Evolutionary conservation across 2,113 vertebrate species (phyloP), one percentile per base, ranked within the genome.

Genomic region (Orcinus orca): DNA sequence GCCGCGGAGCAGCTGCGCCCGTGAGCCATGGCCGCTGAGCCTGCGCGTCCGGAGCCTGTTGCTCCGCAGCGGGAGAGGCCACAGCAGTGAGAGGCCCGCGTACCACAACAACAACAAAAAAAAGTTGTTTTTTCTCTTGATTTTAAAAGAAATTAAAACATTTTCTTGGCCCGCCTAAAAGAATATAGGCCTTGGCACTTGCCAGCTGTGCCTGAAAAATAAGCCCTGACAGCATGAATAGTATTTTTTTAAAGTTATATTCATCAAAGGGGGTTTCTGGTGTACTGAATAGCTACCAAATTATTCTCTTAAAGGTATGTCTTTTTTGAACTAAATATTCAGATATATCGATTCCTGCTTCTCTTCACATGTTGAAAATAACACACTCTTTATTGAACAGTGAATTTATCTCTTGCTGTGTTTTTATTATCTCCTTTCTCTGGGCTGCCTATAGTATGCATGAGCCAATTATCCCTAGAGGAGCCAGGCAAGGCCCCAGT

Each of bases 401-500:
- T 50, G 47, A 29, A 33, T 83, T 96, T 41, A 88, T 17, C 18
- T 85, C 63, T 79, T 25, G 0, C 65, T 68, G 13, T 97, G 20
- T 90, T 68, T 70, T 50, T 91, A 41, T 96, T 93, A 4, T 91
- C 62, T 79, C 90, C 21, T 38, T 96, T 55, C 74, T 90, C 62
- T 3, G 88, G 23, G 58, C 92, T 38, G 0, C 89, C 94, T 89
- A 1, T 60, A 99, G 99, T 96, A 98, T 99, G 99, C 99, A 99
- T 26, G 99, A 99, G 93, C 99, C 99, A 68, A 99, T 99, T 97
- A 99, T 99, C 97, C 99, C 99, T 7, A 98, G 99, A 97, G 99
- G 99, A 97, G 99, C 99, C 1, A 98, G 99, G 41, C 99, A 99
- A 93, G 99, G 99, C 55, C 99, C 99, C 94, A 99, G 99, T 96